Conservation (phyloP, 2,113 vertebrate genomes). For the Antennarius striatus region DNA sequence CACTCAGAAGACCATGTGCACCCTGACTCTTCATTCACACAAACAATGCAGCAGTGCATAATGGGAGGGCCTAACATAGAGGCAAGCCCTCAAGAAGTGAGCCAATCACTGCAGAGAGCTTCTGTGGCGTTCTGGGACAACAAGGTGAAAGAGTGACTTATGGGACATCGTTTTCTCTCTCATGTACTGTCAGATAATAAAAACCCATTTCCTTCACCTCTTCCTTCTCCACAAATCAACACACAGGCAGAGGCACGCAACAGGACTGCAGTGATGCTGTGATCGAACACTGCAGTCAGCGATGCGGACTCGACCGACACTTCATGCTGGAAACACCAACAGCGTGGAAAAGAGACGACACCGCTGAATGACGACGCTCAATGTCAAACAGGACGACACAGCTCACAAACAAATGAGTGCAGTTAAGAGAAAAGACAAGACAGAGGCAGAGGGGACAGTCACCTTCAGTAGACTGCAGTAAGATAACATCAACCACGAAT, state of each 20-base stretch:
- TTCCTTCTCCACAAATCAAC: not conserved
- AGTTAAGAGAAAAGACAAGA: conserved; percentile 12
- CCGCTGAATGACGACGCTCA: conserved; percentile 4
- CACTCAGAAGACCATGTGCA: not conserved
- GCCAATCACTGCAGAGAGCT: conserved; percentile 60
- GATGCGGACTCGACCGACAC: not conserved
- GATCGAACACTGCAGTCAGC: conserved; percentile 23
- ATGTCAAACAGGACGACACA: conserved; percentile 24
- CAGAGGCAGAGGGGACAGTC: conserved; percentile 24
- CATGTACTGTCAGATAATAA: not conserved
- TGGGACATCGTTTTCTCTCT: not conserved
- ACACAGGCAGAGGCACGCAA: not conserved
- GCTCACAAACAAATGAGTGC: conserved; percentile 30
- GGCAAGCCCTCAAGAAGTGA: conserved; percentile 51
- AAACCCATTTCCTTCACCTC: conserved; percentile 1
- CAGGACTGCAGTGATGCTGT: conserved; percentile 20
- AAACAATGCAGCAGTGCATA: conserved; percentile 55
- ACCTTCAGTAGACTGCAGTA: conserved; percentile 43
- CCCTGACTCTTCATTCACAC: conserved; percentile 58
- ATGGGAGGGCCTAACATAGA: conserved; percentile 50
- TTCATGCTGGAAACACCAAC: conserved; percentile 19
- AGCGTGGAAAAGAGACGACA: conserved; percentile 5
- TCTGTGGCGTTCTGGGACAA: conserved; percentile 16
- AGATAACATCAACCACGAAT: conserved; percentile 2
- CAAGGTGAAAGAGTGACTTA: conserved; percentile 48